Conservation (phyloP, 2,797 vertebrate genomes). For the Aselliscus stoliczkanus region DNA sequence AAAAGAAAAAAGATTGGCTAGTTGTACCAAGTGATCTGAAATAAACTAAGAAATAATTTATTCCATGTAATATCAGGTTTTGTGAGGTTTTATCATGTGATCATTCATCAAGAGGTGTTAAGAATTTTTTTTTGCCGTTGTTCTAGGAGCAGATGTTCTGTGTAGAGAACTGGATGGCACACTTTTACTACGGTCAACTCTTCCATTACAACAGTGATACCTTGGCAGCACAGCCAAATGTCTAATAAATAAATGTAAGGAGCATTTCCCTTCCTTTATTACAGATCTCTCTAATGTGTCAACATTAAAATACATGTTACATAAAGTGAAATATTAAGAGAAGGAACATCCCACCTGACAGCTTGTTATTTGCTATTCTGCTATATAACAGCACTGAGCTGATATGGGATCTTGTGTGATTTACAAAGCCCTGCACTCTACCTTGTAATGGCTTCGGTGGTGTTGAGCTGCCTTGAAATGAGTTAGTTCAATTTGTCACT, state of each 20-base stretch:
- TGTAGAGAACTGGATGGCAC: neutral
- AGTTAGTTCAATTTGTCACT: slow-evolving; percentile 78
- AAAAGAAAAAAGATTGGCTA: neutral
- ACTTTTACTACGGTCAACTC: neutral
- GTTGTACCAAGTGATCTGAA: neutral
- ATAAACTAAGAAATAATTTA: neutral
- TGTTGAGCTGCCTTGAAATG: slow-evolving; percentile 58
- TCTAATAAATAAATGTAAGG: slow-evolving; percentile 39
- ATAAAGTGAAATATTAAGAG: slow-evolving; percentile 51
- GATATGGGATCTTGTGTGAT: slow-evolving; percentile 62
- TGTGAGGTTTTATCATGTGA: neutral
- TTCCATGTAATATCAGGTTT: neutral
- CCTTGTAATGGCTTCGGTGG: slow-evolving; percentile 51
- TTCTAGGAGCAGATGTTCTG: neutral
- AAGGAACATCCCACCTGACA: slow-evolving; percentile 47
- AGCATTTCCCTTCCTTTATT: slow-evolving; percentile 27
- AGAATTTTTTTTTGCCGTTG: neutral
- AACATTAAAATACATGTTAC: slow-evolving; percentile 40
- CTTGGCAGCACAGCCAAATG: neutral
- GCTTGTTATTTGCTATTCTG: slow-evolving; percentile 68
- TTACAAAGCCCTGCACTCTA: slow-evolving; percentile 64
- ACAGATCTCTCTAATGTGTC: neutral
- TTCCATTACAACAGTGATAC: neutral
- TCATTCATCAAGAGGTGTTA: neutral
- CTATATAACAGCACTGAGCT: slow-evolving; percentile 58